Base-by-base conservation (phyloP, 2,797 vertebrate genomes). In the Hydrophis major region DNA sequence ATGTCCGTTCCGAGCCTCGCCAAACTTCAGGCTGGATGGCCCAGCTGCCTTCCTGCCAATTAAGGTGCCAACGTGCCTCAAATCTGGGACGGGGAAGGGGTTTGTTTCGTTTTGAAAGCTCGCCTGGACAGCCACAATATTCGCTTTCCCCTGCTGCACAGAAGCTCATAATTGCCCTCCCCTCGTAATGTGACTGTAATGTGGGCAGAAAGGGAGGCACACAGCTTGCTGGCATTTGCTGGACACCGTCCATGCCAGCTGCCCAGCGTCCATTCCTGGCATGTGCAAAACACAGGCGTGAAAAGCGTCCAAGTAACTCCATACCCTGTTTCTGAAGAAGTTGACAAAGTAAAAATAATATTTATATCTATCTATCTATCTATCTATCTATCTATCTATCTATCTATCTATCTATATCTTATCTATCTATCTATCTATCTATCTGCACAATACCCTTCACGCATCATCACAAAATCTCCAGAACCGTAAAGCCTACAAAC, bases 101-200 rank as follows among this genome's bases (percentile, higher is more conserved):
- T 14, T 14, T 8, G 50, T 50, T 50, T 50, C 50, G 63, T 57
- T 89, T 66, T 86, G 18, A 0, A 0, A 59, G 88, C 27, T 12
- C 63, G 28, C 69, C 90, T 28, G 69, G 53, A 53, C 42, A 25
- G 10, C 28, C 53, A 42, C 22, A 25, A 86, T 74, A 86, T 93
- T 91, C 87, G 88, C 78, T 91, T 87, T 69, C 87, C 69, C 87
- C 90, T 14, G 63, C 92, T 42, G 56, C 90, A 92, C 47, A n/a
- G 61, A 53, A 86, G 88, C 37, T 47, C 86, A 6, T 78, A 20
- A 83, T 61, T 2, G 86, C 56, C 53, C 25, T 4, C 42, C 88
- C 28, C 5, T 66, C 22, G 2, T 32, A 69, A 88, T 56, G 6
- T 47, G 11, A 6, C 57, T 56, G 12, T 25, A 53, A n/a, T 7